A percentile compares a stretch with the other conserved stretches of the same genome.
Evolutionary conservation across 2,888 invertebrate species (phyloP).

Genomic region (Luperina testacea): DNA sequence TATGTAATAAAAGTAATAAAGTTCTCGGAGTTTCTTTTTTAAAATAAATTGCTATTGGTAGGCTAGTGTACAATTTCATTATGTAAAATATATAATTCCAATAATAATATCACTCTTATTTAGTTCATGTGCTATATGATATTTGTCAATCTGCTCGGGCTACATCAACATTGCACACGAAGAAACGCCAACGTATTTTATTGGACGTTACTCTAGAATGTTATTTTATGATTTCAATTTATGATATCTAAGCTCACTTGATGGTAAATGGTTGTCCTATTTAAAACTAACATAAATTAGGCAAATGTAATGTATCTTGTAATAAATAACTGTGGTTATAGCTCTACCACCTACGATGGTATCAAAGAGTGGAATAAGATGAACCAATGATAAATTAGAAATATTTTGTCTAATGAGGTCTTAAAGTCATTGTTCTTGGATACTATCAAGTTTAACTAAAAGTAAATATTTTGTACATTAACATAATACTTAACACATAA

Average conservation of each 20-base stretch:
- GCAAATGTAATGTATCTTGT: conserved; percentile 36
- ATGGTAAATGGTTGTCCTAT: conserved; percentile 61
- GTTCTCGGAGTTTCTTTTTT: conserved; percentile 80
- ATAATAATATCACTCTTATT: conserved; percentile 18
- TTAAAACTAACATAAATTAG: conserved; percentile 47
- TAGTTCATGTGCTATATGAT: conserved; percentile 14
- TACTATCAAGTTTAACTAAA: not conserved
- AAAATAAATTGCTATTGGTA: conserved; percentile 35
- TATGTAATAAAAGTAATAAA: conserved; percentile 84
- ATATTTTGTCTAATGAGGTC: not conserved
- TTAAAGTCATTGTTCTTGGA: not conserved
- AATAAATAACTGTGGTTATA: conserved; percentile 33
- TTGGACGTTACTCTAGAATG: conserved; percentile 40
- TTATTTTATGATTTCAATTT: conserved; percentile 47
- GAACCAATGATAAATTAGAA: not conserved
- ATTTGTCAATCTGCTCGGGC: conserved; percentile 32
- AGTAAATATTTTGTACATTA: not conserved
- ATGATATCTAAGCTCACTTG: conserved; percentile 52
- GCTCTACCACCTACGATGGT: conserved; percentile 9
- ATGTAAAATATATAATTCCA: conserved; percentile 48
- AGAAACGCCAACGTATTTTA: conserved; percentile 31
- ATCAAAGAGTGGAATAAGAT: conserved; percentile 3
- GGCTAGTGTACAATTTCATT: conserved; percentile 30
- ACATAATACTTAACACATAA: conserved; percentile 1
- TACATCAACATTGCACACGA: conserved; percentile 50